Conservation (phyloP, 2,797 vertebrate species). For the Myotis planiceps region DNA sequence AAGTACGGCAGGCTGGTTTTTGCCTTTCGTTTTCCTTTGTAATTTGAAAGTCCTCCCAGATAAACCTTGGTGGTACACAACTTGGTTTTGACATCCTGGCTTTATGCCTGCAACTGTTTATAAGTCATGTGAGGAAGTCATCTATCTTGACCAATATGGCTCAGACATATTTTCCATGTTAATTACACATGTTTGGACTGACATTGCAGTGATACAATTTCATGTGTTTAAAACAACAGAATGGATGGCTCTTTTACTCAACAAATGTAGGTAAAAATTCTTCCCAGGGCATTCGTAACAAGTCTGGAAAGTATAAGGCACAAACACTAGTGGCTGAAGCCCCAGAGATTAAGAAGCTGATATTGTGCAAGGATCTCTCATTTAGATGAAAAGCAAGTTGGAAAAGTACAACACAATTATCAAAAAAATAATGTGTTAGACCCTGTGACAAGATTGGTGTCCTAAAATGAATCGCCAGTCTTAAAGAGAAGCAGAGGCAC, state of each 20-base stretch:
- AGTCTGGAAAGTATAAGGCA: conserved; percentile 85
- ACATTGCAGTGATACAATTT: conserved; percentile 76
- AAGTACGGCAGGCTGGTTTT: conserved; percentile 1
- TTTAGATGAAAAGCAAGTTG: conserved; percentile 74
- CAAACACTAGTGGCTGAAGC: conserved; percentile 66
- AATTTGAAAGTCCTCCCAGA: conserved; percentile 76
- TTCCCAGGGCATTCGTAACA: conserved; percentile 61
- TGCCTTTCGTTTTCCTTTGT: conserved; percentile 66
- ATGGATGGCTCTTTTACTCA: conserved; percentile 73
- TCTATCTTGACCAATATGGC: conserved; percentile 78
- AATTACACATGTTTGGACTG: conserved; percentile 79
- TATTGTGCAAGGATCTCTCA: conserved; percentile 68
- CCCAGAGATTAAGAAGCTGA: conserved; percentile 67
- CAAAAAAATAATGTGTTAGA: conserved; percentile 81
- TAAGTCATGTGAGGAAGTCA: conserved; percentile 81
- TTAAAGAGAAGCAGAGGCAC: conserved; percentile 82
- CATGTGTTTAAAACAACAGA: conserved; percentile 80
- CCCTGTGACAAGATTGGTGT: conserved; percentile 74
- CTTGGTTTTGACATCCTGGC: conserved; percentile 78
- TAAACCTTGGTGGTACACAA: conserved; percentile 75
- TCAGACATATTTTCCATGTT: conserved; percentile 82
- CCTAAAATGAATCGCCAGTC: conserved; percentile 81
- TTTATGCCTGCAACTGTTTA: conserved; percentile 74
- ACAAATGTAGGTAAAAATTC: conserved; percentile 74
- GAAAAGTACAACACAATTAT: conserved; percentile 83